Evolutionary conservation across 2,113 vertebrate genomes (phyloP).

Genomic region (Phasianus colchicus): DNA sequence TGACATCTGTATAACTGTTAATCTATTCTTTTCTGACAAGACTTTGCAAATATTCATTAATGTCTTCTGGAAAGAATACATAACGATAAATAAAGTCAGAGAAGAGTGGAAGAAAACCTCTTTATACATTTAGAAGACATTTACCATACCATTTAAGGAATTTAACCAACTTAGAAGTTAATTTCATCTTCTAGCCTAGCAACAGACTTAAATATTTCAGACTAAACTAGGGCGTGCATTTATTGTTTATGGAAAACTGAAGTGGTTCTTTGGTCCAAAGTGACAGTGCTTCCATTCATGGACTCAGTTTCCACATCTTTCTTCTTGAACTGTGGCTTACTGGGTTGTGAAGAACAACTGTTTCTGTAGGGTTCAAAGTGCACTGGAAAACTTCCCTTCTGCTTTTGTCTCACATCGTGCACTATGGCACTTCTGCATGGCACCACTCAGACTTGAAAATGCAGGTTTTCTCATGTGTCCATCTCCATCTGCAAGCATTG

Average conservation of each 20-base stretch:
- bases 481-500: not conserved
- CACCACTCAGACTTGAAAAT: not conserved
- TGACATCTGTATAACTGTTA: not conserved
- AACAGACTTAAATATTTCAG: not conserved
- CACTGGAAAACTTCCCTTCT: not conserved
- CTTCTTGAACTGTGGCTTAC: not conserved
- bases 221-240: not conserved
- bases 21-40: not conserved
- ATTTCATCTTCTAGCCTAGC: not conserved
- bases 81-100: not conserved
- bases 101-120: not conserved
- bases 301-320: not conserved
- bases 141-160: not conserved
- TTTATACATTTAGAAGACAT: not conserved
- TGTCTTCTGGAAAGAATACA: not conserved
- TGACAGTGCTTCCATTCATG: not conserved
- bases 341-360: not conserved
- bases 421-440: no score
- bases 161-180: not conserved
- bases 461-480: accelerated
- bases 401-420: not conserved
- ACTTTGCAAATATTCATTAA: not conserved
- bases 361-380: not conserved
- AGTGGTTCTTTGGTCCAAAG: not conserved
- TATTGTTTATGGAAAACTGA: not conserved